Evolutionary conservation across 2,888 invertebrate species (phyloP).

Genomic region (Heteromurus nitidus): DNA sequence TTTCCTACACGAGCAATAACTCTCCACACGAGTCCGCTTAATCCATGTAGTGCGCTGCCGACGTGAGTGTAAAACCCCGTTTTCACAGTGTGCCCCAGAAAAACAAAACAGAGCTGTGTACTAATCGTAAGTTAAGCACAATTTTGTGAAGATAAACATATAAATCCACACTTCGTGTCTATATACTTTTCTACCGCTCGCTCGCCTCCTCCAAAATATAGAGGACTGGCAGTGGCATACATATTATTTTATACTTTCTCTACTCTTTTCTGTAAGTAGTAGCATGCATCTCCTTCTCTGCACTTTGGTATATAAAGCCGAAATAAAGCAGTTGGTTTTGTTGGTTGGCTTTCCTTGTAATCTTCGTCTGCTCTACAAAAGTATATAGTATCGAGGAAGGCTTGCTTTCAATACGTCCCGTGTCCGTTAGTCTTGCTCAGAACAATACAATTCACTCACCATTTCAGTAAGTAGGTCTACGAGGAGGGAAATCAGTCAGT

Average conservation of each 20-base stretch:
- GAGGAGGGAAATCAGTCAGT: conserved; percentile 40
- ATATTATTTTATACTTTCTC: no score
- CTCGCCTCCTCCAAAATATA: not conserved
- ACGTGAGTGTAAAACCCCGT: not conserved
- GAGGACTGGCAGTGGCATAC: no score
- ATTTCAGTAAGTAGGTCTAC: conserved; percentile 33
- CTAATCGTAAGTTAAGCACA: no score
- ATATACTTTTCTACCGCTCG: no score
- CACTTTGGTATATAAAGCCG: not conserved
- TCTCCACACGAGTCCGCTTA: conserved; percentile 26
- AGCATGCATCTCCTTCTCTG: not conserved
- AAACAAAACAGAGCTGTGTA: not conserved
- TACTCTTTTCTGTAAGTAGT: no score
- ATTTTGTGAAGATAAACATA: no score
- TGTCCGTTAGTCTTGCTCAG: not conserved
- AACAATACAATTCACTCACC: conserved; percentile 15
- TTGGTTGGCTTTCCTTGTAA: not conserved
- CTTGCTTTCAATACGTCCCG: not conserved
- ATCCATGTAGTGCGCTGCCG: no score
- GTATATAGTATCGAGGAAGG: no score
- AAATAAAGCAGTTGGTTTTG: not conserved
- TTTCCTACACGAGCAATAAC: conserved; percentile 46
- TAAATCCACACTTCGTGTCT: no score
- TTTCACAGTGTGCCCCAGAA: not conserved
- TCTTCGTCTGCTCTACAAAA: no score